Evolutionary conservation across 2,113 vertebrate species (phyloP).

Genomic region (Grammomys dolichurus): DNA sequence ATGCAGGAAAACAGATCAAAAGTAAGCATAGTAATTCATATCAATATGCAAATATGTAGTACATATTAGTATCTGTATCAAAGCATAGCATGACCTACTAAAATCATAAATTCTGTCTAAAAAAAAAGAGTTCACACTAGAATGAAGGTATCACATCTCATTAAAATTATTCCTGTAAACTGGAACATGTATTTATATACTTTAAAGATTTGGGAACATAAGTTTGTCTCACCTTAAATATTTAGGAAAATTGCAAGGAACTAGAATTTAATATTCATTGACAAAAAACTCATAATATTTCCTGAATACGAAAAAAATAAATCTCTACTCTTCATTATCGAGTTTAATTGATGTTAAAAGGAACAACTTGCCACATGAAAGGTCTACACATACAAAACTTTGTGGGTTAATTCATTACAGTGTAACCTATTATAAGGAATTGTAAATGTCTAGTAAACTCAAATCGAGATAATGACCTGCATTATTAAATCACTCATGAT

Average conservation of each 20-base stretch:
- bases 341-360: conserved; percentile 62
- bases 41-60: background rate
- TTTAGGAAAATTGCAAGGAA: conserved; percentile 65
- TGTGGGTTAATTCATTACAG: conserved; percentile 38
- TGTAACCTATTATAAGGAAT: conserved; percentile 27
- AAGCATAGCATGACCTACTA: background rate
- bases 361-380: conserved; percentile 57
- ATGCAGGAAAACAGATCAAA: background rate
- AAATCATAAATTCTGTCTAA: too few species aligned
- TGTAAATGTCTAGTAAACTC: conserved; percentile 21
- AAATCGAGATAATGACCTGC: background rate
- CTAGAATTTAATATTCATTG: conserved; percentile 55
- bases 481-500: conserved; percentile 39
- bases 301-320: conserved; percentile 58
- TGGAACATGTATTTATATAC: conserved; percentile 63
- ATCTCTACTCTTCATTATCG: conserved; percentile 57
- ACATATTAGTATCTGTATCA: background rate
- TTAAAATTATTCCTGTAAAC: conserved; percentile 65
- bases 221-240: conserved; percentile 36
- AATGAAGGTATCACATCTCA: conserved; percentile 69
- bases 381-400: conserved; percentile 63
- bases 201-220: conserved; percentile 51
- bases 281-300: conserved; percentile 67
- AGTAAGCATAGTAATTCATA: background rate
- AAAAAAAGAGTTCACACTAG: too few species aligned